Evolutionary conservation across 1,140 invertebrate species (phyloP), one percentile per base, ranked within the genome.

Genomic region (Calycopis cecrops): DNA sequence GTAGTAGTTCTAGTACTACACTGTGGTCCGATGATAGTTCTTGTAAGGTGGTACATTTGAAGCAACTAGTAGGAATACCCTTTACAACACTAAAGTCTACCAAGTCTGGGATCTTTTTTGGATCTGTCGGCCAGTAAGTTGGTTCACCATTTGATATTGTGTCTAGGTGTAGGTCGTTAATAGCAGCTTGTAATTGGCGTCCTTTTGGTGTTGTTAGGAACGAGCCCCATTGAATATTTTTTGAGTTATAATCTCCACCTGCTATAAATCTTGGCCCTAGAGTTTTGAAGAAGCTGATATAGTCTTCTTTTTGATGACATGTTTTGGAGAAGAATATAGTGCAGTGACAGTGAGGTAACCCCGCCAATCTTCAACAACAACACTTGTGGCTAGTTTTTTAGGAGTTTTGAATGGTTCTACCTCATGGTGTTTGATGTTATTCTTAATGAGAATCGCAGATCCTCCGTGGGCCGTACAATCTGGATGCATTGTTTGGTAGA

Each of bases 111-210:
- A 47, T 12, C n/a, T n/a, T n/a, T n/a, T n/a, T n/a, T n/a, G n/a
- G n/a, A 38, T 70, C 58, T 6, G 52, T 38, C 9, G 58, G 68
- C 60, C 62, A 70, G 48, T 63, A 62, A 4, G 60, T 63, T 7
- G 54, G 56, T 56, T 63, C 49, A 6, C 51, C 40, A 11, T 51
- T 60, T n/a, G 60, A 62, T 12, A 59, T 38, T 40, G 14, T 40
- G 2, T 12, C 14, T 12, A 14, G 38, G 11, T 12, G 38, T 40
- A 14, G n/a, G n/a, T 14, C 14, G 11, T 12, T 28, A 3, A 28
- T 28, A 28, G 21, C 2, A 3, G 21, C 21, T 28, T n/a, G n/a
- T n/a, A n/a, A n/a, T n/a, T n/a, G n/a, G n/a, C n/a, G n/a, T n/a
- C n/a, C n/a, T n/a, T n/a, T n/a, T n/a, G n/a, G n/a, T n/a, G n/a